phyloP scores from a whole-genome alignment of 2,888 invertebrate species.

The Invenusta paracnida region DNA sequence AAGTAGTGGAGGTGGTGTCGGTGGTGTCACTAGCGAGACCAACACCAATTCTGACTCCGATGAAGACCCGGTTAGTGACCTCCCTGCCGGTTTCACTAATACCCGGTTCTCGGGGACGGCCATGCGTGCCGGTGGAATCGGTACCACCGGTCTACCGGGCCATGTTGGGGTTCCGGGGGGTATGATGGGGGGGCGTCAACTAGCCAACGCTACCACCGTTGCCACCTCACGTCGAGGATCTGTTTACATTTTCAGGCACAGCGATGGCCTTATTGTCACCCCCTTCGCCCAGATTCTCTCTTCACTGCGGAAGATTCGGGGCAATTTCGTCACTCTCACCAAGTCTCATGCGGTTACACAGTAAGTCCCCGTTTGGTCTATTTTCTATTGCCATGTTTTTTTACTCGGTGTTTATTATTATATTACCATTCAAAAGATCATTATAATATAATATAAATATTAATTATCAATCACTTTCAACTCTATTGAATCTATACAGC shows the following conservation, averaged over 20 bases:
- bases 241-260: conserved; percentile 70
- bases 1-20: not conserved
- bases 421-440: no score
- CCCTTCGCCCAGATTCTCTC: conserved; percentile 99
- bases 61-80: conserved; percentile 1
- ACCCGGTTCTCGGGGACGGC: not conserved
- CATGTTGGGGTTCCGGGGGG: not conserved
- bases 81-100: not conserved
- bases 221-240: conserved; percentile 44
- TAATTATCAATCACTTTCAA: no score
- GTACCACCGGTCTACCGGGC: no score
- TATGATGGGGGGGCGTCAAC: not conserved
- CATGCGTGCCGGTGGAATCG: not conserved
- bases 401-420: no score
- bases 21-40: not conserved
- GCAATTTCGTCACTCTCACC: conserved; percentile 92
- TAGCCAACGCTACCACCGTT: conserved; percentile 33
- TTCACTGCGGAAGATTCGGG: conserved; percentile 92
- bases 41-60: not conserved
- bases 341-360: conserved; percentile 28
- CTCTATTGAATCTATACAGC: no score
- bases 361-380: conserved; percentile 33
- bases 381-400: no score
- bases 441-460: no score
- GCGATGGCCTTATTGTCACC: conserved; percentile 98